A percentile compares a stretch with the other conserved stretches of the same genome.
These are phyloP conservation scores for Mola mola DNA, from an alignment of 2,113 vertebrate genomes.

Conservation along the genomic window DNA sequence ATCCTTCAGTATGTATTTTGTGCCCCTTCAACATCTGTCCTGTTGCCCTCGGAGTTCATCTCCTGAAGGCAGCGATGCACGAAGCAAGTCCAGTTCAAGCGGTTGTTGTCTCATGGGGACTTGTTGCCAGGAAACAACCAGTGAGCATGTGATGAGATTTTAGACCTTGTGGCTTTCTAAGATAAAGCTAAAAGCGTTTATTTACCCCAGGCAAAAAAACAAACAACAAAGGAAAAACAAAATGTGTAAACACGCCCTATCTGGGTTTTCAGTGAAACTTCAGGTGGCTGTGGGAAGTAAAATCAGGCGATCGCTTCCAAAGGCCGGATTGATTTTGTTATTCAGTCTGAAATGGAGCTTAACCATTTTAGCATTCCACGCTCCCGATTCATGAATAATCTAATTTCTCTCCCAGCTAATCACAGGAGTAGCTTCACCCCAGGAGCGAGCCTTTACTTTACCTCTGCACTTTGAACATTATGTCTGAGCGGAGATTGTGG, in stretches of 20 bases:
- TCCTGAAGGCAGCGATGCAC: neutral
- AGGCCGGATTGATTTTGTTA: slow-evolving; percentile 27
- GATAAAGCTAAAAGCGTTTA: too few species aligned
- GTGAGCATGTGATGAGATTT: slow-evolving; percentile 26
- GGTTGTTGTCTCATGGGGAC: slow-evolving; percentile 36
- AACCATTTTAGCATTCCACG: slow-evolving; percentile 21
- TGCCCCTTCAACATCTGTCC: slow-evolving; percentile 22
- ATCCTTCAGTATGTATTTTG: slow-evolving; percentile 40
- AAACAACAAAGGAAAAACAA: too few species aligned
- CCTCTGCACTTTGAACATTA: slow-evolving; percentile 58
- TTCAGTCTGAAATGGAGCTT: slow-evolving; percentile 12
- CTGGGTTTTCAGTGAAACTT: too few species aligned
- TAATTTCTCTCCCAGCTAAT: slow-evolving; percentile 38
- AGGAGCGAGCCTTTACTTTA: slow-evolving; percentile 42
- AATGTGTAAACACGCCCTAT: too few species aligned
- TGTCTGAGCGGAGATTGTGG: slow-evolving; percentile 70
- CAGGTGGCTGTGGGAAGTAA: too few species aligned
- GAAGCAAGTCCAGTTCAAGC: slow-evolving; percentile 14
- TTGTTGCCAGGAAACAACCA: slow-evolving; percentile 64
- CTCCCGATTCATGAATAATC: slow-evolving; percentile 48
- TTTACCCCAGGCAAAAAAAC: too few species aligned
- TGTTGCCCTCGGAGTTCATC: neutral
- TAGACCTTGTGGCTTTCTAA: slow-evolving; percentile 22
- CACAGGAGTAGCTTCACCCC: neutral
- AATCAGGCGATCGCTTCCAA: too few species aligned